Evolutionary conservation across 2,888 invertebrate species (phyloP), one percentile per base, ranked within the genome.

Genomic region (Cartodere bifasciata): DNA sequence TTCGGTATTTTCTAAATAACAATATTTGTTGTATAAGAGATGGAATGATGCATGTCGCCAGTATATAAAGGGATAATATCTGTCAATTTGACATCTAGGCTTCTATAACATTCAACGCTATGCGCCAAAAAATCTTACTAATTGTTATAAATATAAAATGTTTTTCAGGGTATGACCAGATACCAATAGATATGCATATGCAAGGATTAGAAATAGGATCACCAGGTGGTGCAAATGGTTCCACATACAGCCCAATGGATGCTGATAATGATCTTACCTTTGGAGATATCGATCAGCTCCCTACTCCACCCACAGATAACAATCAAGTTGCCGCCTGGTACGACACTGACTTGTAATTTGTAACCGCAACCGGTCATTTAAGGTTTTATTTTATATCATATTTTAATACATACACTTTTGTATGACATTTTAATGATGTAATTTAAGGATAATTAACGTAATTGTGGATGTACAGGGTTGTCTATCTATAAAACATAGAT

Each of bases 301-400:
- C 75, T 37, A 75, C 78, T 49, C 90, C 90, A 36, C 88, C 87
- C 25, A 81, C 82, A 51, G 85, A 86, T 61, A 86, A 87, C 65
- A 84, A 80, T 59, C 87, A 88, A 59, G 83, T 88, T 47, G 88
- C 91, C 43, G 90, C 91, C 50, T 94, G 94, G 94, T 94, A 92
- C 64, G 94, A 94, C 65, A 94, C 92, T 44, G 92, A 94, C 64
- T 79, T 94, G 55, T 94, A 76, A 62, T 34, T 29, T 24, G 22
- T 28, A 23, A 23, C 26, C 24, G 15, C 21, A 14, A 23, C n/a
- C n/a, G n/a, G n/a, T n/a, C n/a, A n/a, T n/a, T n/a, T n/a, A n/a
- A n/a, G n/a, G n/a, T n/a, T n/a, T n/a, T n/a, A n/a, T n/a, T n/a
- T n/a, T n/a, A n/a, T n/a, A n/a, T n/a, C n/a, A n/a, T n/a, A n/a